Conservation (phyloP, 2,888 invertebrate genomes). For the Eledona agricola region DNA sequence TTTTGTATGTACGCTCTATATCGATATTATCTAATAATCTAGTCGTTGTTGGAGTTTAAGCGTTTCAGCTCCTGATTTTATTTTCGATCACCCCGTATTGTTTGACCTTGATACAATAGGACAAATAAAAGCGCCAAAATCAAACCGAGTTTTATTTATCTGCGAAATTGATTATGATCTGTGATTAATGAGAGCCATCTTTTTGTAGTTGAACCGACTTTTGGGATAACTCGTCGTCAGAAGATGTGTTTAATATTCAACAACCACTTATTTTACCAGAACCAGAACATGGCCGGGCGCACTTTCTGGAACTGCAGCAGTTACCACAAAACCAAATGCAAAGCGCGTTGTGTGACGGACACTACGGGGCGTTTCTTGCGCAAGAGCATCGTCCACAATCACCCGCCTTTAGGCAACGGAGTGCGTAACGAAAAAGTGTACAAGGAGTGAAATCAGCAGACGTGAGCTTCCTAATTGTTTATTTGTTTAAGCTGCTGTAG, state of each 20-base stretch:
- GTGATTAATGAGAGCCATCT: background rate
- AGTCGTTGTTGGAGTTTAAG: too few species aligned
- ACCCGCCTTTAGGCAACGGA: conserved; percentile 23
- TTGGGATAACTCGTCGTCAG: conserved; percentile 45
- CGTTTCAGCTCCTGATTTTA: too few species aligned
- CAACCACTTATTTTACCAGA: conserved; percentile 50
- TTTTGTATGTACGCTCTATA: too few species aligned
- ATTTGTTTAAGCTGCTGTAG: conserved; percentile 86
- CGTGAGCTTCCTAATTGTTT: conserved; percentile 37
- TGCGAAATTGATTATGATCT: background rate
- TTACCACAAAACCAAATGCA: conserved; percentile 52
- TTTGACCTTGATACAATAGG: too few species aligned
- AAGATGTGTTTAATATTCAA: conserved; percentile 48
- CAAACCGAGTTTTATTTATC: too few species aligned
- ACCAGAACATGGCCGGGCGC: conserved; percentile 44
- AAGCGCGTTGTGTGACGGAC: conserved; percentile 39
- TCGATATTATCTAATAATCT: too few species aligned
- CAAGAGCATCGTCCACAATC: conserved; percentile 23
- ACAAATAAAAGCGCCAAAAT: too few species aligned
- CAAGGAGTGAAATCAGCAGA: background rate
- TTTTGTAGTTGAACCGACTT: conserved; percentile 8
- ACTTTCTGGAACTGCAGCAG: conserved; percentile 53
- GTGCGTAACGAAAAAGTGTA: background rate
- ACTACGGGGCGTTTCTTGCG: conserved; percentile 3
- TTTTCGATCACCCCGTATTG: too few species aligned